phyloP scores from a whole-genome alignment of 2,888 invertebrate genomes.

The Aphrophora alni region DNA sequence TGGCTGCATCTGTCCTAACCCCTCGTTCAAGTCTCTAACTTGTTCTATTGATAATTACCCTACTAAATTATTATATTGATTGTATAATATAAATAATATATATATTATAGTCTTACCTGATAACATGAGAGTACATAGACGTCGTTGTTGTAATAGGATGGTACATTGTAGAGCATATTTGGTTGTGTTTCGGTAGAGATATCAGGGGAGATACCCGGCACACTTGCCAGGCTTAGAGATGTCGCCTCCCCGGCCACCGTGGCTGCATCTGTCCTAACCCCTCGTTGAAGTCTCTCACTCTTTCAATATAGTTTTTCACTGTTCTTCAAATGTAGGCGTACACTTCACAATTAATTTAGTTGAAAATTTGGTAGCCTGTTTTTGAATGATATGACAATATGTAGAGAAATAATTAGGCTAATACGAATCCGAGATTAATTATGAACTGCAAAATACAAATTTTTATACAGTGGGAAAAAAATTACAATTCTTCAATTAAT shows the following conservation, averaged over 20 bases:
- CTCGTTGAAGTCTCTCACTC: background rate
- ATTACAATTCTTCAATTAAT: too few relatives aligned
- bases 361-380: too few relatives aligned
- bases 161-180: conserved; percentile 36
- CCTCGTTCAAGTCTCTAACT: too few relatives aligned
- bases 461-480: too few relatives aligned
- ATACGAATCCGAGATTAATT: too few relatives aligned
- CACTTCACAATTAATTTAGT: background rate
- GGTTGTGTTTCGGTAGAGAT: conserved; percentile 10
- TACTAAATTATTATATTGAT: too few relatives aligned
- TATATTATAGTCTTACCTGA: conserved; percentile 21
- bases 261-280: conserved; percentile 10
- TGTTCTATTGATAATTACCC: too few relatives aligned
- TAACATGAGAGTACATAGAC: conserved; percentile 33
- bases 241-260: conserved; percentile 34
- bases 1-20: too few relatives aligned
- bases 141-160: conserved; percentile 33
- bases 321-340: background rate
- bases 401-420: too few relatives aligned
- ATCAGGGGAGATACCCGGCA: conserved; percentile 11
- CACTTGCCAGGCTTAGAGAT: conserved; percentile 28
- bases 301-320: background rate
- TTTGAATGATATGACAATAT: too few relatives aligned
- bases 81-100: too few relatives aligned
- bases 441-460: too few relatives aligned